Conservation (phyloP, 2,797 vertebrate species). For the Rallus crepitans region DNA sequence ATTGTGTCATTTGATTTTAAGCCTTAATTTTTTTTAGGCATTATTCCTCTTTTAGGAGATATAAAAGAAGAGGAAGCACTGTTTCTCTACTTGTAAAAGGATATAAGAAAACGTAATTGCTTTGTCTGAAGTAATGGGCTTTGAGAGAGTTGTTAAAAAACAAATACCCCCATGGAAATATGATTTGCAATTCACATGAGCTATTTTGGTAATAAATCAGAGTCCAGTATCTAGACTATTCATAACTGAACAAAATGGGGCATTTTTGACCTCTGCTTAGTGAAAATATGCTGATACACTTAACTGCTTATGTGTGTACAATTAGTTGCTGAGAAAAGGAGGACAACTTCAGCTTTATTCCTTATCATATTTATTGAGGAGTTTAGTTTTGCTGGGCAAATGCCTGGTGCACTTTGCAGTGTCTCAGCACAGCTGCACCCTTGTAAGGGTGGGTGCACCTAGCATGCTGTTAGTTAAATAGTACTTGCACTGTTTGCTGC, state of each 20-base stretch:
- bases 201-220: not conserved
- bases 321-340: not conserved
- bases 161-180: not conserved
- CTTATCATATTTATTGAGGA: not conserved
- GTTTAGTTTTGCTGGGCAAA: not conserved
- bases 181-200: not conserved
- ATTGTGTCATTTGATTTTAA: not conserved
- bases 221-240: not conserved
- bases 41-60: not conserved
- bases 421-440: not conserved
- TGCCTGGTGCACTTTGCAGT: not conserved
- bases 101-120: not conserved
- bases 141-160: not conserved
- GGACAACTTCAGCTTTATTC: not conserved
- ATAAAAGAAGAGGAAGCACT: not conserved
- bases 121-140: not conserved
- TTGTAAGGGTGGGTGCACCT: fast-evolving
- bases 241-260: not conserved
- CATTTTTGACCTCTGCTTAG: not conserved
- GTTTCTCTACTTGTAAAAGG: not conserved
- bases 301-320: not conserved
- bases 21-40: not conserved
- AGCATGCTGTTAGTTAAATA: not conserved
- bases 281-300: not conserved
- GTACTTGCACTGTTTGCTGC: not conserved